phyloP scores from a whole-genome alignment of 2,797 vertebrate genomes.

The Macrochelys suwanniensis region DNA sequence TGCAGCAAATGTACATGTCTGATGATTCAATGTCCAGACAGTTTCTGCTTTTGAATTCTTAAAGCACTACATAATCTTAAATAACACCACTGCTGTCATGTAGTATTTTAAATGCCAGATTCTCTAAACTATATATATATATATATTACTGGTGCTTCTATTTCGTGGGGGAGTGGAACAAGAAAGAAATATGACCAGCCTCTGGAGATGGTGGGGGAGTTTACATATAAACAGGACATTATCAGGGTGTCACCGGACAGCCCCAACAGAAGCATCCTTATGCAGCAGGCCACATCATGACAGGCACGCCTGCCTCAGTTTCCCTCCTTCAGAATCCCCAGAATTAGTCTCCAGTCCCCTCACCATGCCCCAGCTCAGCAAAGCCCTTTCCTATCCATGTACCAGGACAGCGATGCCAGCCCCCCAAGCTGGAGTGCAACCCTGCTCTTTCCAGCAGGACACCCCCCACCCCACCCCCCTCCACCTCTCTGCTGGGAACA shows the following conservation, averaged over 20 bases:
- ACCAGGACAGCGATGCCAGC: not conserved
- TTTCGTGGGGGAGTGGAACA: not conserved
- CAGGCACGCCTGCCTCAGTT: not conserved
- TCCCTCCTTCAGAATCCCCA: not conserved
- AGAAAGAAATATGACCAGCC: not conserved
- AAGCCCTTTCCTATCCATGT: not conserved
- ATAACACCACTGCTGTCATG: slow-evolving; percentile 76
- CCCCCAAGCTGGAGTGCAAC: not conserved
- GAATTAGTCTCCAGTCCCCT: not conserved
- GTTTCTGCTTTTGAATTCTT: slow-evolving; percentile 82
- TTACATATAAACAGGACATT: not conserved
- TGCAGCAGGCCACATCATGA: not conserved
- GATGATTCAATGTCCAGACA: slow-evolving; percentile 82
- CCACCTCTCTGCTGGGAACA: not conserved
- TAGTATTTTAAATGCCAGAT: slow-evolving; percentile 65
- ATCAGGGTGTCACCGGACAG: not conserved
- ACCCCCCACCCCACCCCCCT: not conserved
- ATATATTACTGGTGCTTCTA: not conserved
- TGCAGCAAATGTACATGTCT: slow-evolving; percentile 80
- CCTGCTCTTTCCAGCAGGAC: not conserved
- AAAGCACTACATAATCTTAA: slow-evolving; percentile 81
- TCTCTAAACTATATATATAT: slow-evolving; percentile 21
- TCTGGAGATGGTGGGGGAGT: not conserved
- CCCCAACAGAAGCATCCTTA: not conserved
- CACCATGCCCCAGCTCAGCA: not conserved